Evolutionary conservation across 2,113 vertebrate genomes (phyloP).

Genomic region (Ploceus nigricollis): DNA sequence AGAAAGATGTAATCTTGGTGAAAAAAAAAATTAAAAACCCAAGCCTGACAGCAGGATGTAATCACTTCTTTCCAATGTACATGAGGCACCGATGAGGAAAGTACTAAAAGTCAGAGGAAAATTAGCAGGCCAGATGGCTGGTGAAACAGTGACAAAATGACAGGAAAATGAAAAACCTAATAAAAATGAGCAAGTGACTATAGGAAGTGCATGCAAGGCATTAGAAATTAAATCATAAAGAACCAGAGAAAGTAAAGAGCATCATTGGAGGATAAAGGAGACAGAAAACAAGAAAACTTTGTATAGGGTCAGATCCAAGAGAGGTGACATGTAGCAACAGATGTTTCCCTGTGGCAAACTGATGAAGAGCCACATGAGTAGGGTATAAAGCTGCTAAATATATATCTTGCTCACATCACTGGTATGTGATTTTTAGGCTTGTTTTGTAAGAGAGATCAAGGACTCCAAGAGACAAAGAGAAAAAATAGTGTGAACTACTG

Average conservation of each 20-base stretch:
- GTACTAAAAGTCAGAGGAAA: conserved; percentile 39
- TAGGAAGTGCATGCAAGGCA: background rate
- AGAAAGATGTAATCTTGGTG: background rate
- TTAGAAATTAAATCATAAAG: conserved; percentile 14
- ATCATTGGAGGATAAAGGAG: background rate
- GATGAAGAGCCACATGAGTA: background rate
- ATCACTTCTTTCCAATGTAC: conserved; percentile 32
- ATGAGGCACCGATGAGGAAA: conserved; percentile 38
- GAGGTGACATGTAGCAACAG: conserved; percentile 24
- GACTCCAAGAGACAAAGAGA: background rate
- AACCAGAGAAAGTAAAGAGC: background rate
- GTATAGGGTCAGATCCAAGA: background rate
- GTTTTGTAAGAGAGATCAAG: background rate
- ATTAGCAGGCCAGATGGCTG: conserved; percentile 45
- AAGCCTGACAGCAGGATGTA: conserved; percentile 29
- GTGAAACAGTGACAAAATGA: conserved; percentile 46
- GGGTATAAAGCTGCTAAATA: background rate
- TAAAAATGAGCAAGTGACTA: conserved; percentile 41
- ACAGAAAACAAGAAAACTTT: background rate
- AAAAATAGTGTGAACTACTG: background rate
- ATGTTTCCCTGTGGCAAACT: conserved; percentile 33
- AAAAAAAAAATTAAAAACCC: background rate
- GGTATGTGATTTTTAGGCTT: background rate
- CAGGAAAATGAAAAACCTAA: conserved; percentile 29
- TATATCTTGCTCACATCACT: background rate